Evolutionary conservation across 2,113 vertebrate genomes (phyloP), one percentile per base, ranked within the genome.

Genomic region (Taxidea taxus): DNA sequence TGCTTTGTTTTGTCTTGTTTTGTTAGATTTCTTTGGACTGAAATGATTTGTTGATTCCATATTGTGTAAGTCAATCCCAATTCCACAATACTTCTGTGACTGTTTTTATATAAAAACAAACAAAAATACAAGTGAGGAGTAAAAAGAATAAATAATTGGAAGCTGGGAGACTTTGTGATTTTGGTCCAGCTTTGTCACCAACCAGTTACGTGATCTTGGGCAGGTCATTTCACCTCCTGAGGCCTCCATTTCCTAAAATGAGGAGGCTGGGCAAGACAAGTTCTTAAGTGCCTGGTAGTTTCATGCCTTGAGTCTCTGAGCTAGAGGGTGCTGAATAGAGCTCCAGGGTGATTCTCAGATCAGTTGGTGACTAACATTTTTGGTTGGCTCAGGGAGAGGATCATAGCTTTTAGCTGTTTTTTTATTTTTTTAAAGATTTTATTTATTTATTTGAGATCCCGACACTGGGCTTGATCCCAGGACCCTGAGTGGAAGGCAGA

Each of bases 11-110:
- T 80, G 72, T 81, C 60, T 54, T 93, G 47, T 93, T 93, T 86
- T 85, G 91, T 97, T 93, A 60, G 82, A 49, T 83, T 83, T 97
- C 96, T 94, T 93, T 93, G 91, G 66, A 82, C 54, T 89, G 77
- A 91, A 93, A 95, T 91, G 96, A 64, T 95, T 95, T 96, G 97
- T 97, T 97, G 97, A 95, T 88, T 97, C 2, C 7, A 31, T 89
- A 51, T 97, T 91, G 82, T 95, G 74, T 93, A 75, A 91, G 89
- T 88, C 86, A 83, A 89, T 60, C 88, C 60, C 66, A 49, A 44
- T 77, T 81, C 93, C 23, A 62, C 37, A 94, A 87, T 37, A 82
- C 66, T 47, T 92, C 68, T 74, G 72, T 94, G 91, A 97, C 91
- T 77, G 18, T 37, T 20, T 56, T 56, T 54, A 54, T 54, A 21